These are phyloP conservation scores for Drosophila sp. DNA, from an alignment of 1,140 invertebrate genomes.

Conservation along the genomic window DNA sequence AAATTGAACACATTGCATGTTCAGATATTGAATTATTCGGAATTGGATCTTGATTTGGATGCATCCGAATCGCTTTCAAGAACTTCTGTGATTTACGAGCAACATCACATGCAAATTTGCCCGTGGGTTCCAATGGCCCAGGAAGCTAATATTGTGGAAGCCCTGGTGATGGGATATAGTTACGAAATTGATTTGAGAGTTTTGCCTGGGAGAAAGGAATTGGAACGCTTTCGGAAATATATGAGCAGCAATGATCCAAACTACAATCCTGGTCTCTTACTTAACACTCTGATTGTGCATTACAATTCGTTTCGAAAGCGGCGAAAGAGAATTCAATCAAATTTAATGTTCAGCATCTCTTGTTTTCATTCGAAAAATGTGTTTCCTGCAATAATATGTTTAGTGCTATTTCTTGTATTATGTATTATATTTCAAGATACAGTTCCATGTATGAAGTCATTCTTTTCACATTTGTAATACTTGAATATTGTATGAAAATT, in stretches of 20 bases:
- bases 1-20: neutral
- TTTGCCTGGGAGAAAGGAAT: neutral
- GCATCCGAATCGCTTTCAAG: no score
- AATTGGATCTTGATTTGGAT: neutral
- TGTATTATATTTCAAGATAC: no score
- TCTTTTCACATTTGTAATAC: no score
- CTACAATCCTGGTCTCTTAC: neutral
- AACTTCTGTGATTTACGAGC: no score
- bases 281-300: neutral
- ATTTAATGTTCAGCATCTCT: neutral
- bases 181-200: conserved; percentile 1
- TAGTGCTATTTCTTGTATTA: no score
- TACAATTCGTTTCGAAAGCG: neutral
- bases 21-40: neutral
- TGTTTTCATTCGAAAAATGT: neutral
- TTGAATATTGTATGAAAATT: no score
- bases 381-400: neutral
- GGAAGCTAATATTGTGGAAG: neutral
- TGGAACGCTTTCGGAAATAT: neutral
- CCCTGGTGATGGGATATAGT: neutral
- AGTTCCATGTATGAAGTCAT: no score
- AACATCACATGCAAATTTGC: neutral
- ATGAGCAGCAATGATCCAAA: neutral
- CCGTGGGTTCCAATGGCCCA: no score
- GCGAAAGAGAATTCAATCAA: neutral